Evolutionary conservation across 2,797 vertebrate genomes (phyloP), one percentile per base, ranked within the genome.

Genomic region (Salarias fasciatus): DNA sequence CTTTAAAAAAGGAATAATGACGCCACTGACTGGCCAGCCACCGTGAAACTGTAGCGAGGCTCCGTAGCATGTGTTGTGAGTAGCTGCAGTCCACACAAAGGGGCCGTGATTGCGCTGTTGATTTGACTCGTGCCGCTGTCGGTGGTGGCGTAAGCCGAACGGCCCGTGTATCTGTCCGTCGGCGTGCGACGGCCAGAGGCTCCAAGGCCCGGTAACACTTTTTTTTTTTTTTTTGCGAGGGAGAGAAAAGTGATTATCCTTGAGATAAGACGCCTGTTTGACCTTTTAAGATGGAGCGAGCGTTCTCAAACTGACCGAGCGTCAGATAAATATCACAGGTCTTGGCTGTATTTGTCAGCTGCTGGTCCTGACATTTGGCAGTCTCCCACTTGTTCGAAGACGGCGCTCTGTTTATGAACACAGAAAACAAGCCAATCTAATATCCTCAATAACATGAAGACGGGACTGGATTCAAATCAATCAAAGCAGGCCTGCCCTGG

Each of bases 301-400:
- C 48, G 58, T 77, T 57, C 76, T 76, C 63, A 74, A 53, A 80
- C 49, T 70, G 76, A 61, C 75, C 37, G 11, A 55, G 71, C 69
- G 55, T 81, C 65, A 75, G 83, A 80, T 84, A 80, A 84, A 87
- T 83, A 83, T 81, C 85, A 80, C 65, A 80, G 77, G 71, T 85
- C 75, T 69, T n/a, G 42, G 44, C 59, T 72, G 61, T 69, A 45
- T 77, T 75, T 80, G 72, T 74, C 80, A 78, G 80, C 60, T 73
- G 68, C 70, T 79, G 69, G 37, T 66, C 51, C 42, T 85, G 84
- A 85, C 83, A 85, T 86, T 85, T 85, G 63, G 54, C 67, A 70
- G 58, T 58, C 67, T 66, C 70, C 52, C 62, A 64, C 73, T 60
- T 75, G 69, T 76, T 57, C 57, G 54, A 62, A 59, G 58, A 73